These are phyloP conservation scores for Coleophora flavipennella DNA, from an alignment of 2,888 invertebrate species.

Conservation along the genomic window DNA sequence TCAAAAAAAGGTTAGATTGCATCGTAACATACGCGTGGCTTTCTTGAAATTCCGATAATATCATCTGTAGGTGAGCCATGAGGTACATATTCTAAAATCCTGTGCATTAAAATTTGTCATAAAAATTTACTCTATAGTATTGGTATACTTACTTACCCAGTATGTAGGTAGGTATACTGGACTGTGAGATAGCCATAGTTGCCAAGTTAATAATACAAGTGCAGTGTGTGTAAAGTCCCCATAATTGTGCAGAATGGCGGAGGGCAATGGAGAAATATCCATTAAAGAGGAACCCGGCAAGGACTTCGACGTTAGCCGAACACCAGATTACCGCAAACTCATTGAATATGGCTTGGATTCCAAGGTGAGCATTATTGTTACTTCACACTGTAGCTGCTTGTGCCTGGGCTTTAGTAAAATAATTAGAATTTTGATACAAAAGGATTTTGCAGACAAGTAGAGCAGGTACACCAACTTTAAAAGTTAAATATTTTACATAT, in stretches of 20 bases:
- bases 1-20: slow-evolving; percentile 25
- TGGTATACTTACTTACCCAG: no score
- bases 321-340: slow-evolving; percentile 94
- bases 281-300: slow-evolving; percentile 80
- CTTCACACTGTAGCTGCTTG: not conserved
- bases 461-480: no score
- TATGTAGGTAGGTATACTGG: slow-evolving; percentile 23
- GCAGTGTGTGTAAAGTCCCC: slow-evolving; percentile 52
- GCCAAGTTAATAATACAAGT: slow-evolving; percentile 24
- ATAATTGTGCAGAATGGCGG: slow-evolving; percentile 82
- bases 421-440: not conserved
- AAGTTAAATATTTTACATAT: not conserved
- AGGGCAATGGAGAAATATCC: slow-evolving; percentile 88
- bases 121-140: slow-evolving; percentile 21
- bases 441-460: no score
- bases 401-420: not conserved
- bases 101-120: slow-evolving; percentile 20
- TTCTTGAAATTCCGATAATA: slow-evolving; percentile 54
- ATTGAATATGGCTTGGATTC: slow-evolving; percentile 96
- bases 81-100: slow-evolving; percentile 31
- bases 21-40: slow-evolving; percentile 50
- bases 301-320: slow-evolving; percentile 79
- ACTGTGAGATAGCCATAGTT: slow-evolving; percentile 11
- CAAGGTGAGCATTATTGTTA: slow-evolving; percentile 73
- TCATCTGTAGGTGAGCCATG: slow-evolving; percentile 50